Percentiles rank a stretch among this genome's conserved stretches.
phyloP scores from a whole-genome alignment of 1,140 invertebrate species.

The Sipha flava region DNA sequence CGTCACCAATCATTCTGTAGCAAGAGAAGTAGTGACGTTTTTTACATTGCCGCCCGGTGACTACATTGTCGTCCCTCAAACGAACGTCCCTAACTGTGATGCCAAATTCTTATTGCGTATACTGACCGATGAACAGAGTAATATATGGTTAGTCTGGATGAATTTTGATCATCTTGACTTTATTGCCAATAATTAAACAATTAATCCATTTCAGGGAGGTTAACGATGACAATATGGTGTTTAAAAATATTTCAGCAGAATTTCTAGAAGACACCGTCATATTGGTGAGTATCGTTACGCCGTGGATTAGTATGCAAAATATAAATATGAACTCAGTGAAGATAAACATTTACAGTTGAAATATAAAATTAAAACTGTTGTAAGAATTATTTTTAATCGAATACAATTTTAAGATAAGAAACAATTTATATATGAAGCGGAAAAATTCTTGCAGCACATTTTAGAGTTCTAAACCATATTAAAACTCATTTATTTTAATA shows the following conservation, averaged over 20 bases:
- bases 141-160: conserved; percentile 54
- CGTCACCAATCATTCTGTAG: conserved; percentile 57
- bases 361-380: no score
- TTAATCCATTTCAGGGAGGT: conserved; percentile 54
- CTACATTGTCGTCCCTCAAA: conserved; percentile 70
- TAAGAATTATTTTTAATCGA: no score
- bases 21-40: conserved; percentile 64
- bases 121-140: conserved; percentile 62
- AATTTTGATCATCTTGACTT: not conserved
- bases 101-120: conserved; percentile 62
- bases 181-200: not conserved
- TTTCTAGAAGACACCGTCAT: conserved; percentile 50
- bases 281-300: conserved; percentile 43
- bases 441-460: no score
- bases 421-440: no score
- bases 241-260: conserved; percentile 55
- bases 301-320: no score
- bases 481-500: no score
- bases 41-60: conserved; percentile 66
- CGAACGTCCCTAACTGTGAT: conserved; percentile 57
- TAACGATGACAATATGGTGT: conserved; percentile 65
- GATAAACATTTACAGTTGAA: no score
- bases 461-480: no score
- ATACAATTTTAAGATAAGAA: no score
- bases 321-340: no score